Conservation (phyloP, 1,140 invertebrate species). For the Paralvinella palmiformis region DNA sequence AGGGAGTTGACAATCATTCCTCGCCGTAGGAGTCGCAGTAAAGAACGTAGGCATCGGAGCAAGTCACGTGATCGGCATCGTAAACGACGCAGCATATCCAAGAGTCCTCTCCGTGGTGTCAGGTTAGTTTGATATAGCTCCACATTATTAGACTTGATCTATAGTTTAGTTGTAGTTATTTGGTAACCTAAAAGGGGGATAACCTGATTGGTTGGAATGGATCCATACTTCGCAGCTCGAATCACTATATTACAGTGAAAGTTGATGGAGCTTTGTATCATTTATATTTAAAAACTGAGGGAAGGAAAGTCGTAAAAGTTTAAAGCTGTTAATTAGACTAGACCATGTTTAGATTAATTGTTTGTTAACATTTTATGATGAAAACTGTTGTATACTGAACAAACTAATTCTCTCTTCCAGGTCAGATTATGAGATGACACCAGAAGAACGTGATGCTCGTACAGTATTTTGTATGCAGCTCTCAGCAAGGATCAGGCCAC, state of each 20-base stretch:
- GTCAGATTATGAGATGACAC: conserved; percentile 64
- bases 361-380: neutral
- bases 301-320: neutral
- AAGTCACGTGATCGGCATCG: no score
- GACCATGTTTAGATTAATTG: neutral
- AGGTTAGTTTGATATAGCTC: no score
- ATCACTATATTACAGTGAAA: neutral
- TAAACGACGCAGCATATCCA: no score
- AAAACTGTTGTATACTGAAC: neutral
- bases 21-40: no score
- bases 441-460: conserved; percentile 94
- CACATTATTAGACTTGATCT: no score
- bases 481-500: conserved; percentile 84
- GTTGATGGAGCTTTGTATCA: neutral
- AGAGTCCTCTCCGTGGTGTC: no score
- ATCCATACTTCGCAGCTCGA: no score
- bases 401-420: neutral
- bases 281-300: neutral
- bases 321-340: neutral
- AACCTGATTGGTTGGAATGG: no score
- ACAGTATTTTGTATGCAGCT: conserved; percentile 86
- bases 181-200: no score
- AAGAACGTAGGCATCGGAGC: no score
- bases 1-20: no score
- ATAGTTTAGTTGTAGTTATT: no score